Conservation (phyloP, 2,113 vertebrate genomes). For the Thunnus maccoyii region DNA sequence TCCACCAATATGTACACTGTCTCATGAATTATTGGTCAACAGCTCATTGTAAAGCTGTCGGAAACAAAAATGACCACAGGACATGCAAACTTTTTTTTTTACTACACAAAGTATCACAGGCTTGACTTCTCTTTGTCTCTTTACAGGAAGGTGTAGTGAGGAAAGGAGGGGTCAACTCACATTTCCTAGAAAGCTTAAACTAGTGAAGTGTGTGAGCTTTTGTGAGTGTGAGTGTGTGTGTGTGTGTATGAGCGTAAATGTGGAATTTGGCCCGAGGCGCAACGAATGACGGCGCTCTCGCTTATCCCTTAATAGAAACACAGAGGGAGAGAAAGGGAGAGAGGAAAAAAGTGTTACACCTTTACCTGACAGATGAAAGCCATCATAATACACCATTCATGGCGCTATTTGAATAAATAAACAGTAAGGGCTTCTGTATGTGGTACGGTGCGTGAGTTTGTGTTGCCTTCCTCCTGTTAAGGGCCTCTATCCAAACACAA, state of each 20-base stretch:
- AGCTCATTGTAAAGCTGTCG: neutral
- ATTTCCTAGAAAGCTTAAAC: constrained; percentile 73
- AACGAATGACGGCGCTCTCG: constrained; percentile 34
- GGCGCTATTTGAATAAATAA: constrained; percentile 65
- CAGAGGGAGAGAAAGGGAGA: constrained; percentile 19
- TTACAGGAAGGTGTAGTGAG: constrained; percentile 1
- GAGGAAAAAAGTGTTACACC: constrained; percentile 40
- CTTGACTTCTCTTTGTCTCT: constrained; percentile 14
- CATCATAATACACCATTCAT: constrained; percentile 64
- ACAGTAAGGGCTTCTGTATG: constrained; percentile 58
- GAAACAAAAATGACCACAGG: neutral
- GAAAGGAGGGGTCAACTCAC: constrained; percentile 58
- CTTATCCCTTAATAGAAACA: constrained; percentile 36
- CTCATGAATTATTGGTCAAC: neutral
- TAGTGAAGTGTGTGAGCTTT: constrained; percentile 35
- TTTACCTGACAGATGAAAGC: constrained; percentile 68
- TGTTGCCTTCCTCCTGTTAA: constrained; percentile 49
- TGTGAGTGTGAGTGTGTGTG: constrained; percentile 40
- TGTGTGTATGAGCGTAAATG: constrained; percentile 30
- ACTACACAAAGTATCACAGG: neutral
- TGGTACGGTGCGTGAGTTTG: constrained; percentile 40
- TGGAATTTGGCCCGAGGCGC: constrained; percentile 69
- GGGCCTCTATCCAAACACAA: constrained; percentile 78
- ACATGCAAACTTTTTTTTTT: neutral
- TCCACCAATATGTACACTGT: no score